Base-by-base conservation (phyloP, 2,888 invertebrate genomes). In the Euproctis similis region DNA sequence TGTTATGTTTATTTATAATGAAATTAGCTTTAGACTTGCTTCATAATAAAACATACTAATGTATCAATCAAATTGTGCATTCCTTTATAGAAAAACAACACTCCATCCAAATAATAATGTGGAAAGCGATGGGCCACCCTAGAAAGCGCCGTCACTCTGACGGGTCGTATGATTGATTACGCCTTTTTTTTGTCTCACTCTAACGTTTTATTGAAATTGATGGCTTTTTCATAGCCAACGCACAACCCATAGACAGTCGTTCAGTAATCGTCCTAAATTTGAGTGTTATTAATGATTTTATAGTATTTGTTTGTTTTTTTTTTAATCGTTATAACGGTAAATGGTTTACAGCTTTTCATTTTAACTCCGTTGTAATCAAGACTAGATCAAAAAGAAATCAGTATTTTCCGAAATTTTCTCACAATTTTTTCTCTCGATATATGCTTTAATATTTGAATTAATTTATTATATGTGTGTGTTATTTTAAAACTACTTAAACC, bases 141-240 rank as follows among this genome's bases (percentile, higher is more conserved):
- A 28, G 38, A 42, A 30, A 22, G 38, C 28, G 36, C 40, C 32
- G 53, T 54, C 46, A 40, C 38, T 53, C 40, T 53, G 57, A 48
- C 48, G 49, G 39, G 36, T 25, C 21, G 30, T 33, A 48, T 57
- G 57, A 57, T 57, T 56, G 57, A 57, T 57, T 42, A 39, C 53
- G 31, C 33, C 12, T 39, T 51, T 56, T n/a, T 54, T 57, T 57
- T 54, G 49, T 53, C 45, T 56, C 43, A 49, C 48, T 42, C 47
- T 37, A 31, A 26, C 46, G 28, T 46, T 56, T 53, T 56, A 57
- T 57, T 57, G 57, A 56, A 56, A 57, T 57, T 57, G 57, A 57
- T 57, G 54, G 46, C 53, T 50, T 51, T 42, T 38, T 46, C 48
- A 41, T 37, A 9, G 25, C 37, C 43, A 30, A 41, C 36, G 33